Conservation (phyloP, 2,888 invertebrate species). For the Notodonta ziczac region DNA sequence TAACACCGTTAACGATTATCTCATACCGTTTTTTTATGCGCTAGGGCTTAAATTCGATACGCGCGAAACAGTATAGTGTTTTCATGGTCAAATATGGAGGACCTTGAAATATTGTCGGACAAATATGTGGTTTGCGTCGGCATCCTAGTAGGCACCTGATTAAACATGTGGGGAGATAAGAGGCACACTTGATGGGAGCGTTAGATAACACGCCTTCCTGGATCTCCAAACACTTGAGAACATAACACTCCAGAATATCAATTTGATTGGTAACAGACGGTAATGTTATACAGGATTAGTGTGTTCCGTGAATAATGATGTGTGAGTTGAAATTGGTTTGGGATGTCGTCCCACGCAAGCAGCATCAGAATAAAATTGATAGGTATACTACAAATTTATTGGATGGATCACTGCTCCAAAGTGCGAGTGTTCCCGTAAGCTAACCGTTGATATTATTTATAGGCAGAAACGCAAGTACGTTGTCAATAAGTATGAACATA, state of each 20-base stretch:
- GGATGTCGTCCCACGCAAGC: neutral
- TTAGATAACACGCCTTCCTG: slow-evolving; percentile 56
- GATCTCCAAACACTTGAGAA: slow-evolving; percentile 58
- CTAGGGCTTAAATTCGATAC: slow-evolving; percentile 50
- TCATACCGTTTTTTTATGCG: slow-evolving; percentile 32
- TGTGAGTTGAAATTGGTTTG: neutral
- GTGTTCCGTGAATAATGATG: slow-evolving; percentile 7
- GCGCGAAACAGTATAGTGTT: slow-evolving; percentile 53
- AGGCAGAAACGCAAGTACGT: too few species aligned
- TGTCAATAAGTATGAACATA: too few species aligned
- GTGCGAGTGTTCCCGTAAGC: neutral
- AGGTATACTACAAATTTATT: neutral
- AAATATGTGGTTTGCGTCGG: slow-evolving; percentile 63
- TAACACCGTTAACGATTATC: slow-evolving; percentile 23
- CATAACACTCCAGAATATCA: slow-evolving; percentile 41
- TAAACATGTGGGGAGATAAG: slow-evolving; percentile 81
- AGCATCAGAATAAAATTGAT: neutral
- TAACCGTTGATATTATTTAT: too few species aligned
- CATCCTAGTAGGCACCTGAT: slow-evolving; percentile 75
- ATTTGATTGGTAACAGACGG: slow-evolving; percentile 34
- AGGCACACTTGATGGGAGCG: slow-evolving; percentile 78
- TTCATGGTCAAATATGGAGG: slow-evolving; percentile 69
- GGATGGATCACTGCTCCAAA: too few species aligned
- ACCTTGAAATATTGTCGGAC: slow-evolving; percentile 62
- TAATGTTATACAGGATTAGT: slow-evolving; percentile 17